Base-by-base conservation (phyloP, 2,888 invertebrate genomes). In the Lacanobia oleracea region DNA sequence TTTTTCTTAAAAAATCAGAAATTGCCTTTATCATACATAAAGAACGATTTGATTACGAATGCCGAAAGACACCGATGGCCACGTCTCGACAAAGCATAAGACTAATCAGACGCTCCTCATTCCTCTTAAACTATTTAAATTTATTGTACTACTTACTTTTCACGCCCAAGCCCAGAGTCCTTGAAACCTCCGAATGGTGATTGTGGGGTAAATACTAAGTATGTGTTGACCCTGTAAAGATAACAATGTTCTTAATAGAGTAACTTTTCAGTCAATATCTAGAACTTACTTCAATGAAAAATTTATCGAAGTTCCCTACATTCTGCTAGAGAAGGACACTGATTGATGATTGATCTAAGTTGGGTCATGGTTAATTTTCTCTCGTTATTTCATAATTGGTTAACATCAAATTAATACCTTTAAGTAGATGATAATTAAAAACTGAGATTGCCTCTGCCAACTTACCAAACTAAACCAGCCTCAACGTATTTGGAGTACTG, bases 161-260 rank as follows among this genome's bases (percentile, higher is more conserved):
- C 93, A 45, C 93, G 89, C 80, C 98, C 98, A 77, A 97, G 96
- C 77, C 98, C 98, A 27, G 98, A 98, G 83, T 97, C 97, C 89
- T 98, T 98, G 91, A 97, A 98, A 48, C 98, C 98, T 56, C 98
- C 98, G 88, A 98, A 98, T 6, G 98, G 98, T 40, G 97, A 97
- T 90, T 98, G 98, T 0, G 97, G 94, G 12, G 94, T 92, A 16
- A 97, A 92, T 27, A 94, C 93, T 84, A 97, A 96, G 83, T 97
- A 98, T 73, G 97, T 97, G 89, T 98, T 91, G 23, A 91, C 89
- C 90, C 91, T 91, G 80, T 62, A 87, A 87, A 63, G 43, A 60
- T 0, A n/a, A 51, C 6, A 56, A 12, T 53, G n/a, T n/a, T 3
- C n/a, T 50, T 7, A 7, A 40, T 40, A 40, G 12, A 12, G 12